Evolutionary conservation across 2,797 vertebrate genomes (phyloP), one percentile per base, ranked within the genome.

Genomic region (Myripristis jacobus): DNA sequence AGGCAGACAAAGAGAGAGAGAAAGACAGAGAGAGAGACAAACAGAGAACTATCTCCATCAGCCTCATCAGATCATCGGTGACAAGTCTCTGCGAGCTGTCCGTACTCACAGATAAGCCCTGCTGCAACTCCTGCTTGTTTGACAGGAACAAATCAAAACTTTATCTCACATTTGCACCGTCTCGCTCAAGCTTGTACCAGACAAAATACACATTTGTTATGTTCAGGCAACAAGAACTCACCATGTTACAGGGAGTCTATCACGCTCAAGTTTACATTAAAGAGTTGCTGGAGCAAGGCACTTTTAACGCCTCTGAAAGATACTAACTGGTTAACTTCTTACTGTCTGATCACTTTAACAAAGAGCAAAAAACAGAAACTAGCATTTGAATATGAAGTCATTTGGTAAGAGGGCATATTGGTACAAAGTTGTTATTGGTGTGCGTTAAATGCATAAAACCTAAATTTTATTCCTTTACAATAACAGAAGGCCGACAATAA

Each of bases 11-110:
- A 77, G 41, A 1, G 53, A 73, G 60, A 71, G 67, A 10, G 48
- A 66, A 61, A 55, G 51, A 72, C 36, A 43, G n/a, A 2, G 19
- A 44, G 36, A 21, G 66, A 67, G 71, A 21, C 60, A 71, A 47
- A 74, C 58, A 73, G 46, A 66, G 50, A 71, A 74, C 59, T 22
- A 70, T 75, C 66, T 75, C 67, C 71, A 79, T 61, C 58, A 75
- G 73, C 51, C 51, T 78, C 66, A 79, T 82, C 75, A 73, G 60
- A 84, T 79, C 71, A 67, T 43, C 52, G 73, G 66, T 56, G 50
- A 73, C 70, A 66, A 70, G 76, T 79, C 69, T 57, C 70, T 73
- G 10, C 15, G 69, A 84, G 63, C 43, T 19, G 29, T 36, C 54
- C 53, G 29, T 21, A 16, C 34, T 31, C 13, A 7, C 22, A 50